phyloP scores from a whole-genome alignment of 2,113 vertebrate species.

The Paraplagusia blochii region DNA sequence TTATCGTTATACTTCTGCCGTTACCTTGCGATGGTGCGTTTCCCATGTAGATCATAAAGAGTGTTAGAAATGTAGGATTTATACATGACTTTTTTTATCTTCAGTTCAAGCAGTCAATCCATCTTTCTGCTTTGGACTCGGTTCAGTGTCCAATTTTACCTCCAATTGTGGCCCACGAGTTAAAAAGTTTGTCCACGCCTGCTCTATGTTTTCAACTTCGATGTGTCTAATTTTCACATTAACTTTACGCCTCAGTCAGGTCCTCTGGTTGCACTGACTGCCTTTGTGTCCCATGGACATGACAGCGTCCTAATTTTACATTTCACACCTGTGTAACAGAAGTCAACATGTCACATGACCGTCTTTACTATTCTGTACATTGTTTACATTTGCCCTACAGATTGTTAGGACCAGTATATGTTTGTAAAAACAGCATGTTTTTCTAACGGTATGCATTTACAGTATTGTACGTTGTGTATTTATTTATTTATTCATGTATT shows the following conservation, averaged over 20 bases:
- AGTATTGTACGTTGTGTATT: conserved; percentile 9
- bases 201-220: too few relatives aligned
- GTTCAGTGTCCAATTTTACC: too few relatives aligned
- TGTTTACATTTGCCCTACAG: conserved; percentile 52
- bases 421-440: conserved; percentile 55
- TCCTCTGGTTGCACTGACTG: conserved; percentile 71
- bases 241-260: conserved; percentile 64
- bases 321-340: conserved; percentile 19
- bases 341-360: conserved; percentile 29
- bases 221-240: too few relatives aligned
- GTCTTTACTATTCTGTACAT: conserved; percentile 54
- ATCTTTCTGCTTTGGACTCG: too few relatives aligned
- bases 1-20: too few relatives aligned
- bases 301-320: conserved; percentile 53
- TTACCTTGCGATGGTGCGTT: too few relatives aligned
- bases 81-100: too few relatives aligned
- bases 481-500: conserved; percentile 10
- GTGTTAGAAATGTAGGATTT: too few relatives aligned
- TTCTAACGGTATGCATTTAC: conserved; percentile 9
- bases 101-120: too few relatives aligned
- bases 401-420: conserved; percentile 51
- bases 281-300: conserved; percentile 80
- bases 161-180: too few relatives aligned
- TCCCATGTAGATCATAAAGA: too few relatives aligned
- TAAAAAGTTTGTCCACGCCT: too few relatives aligned